Base-by-base conservation (phyloP, 2,113 vertebrate species). In the Periophthalmus modestus region DNA sequence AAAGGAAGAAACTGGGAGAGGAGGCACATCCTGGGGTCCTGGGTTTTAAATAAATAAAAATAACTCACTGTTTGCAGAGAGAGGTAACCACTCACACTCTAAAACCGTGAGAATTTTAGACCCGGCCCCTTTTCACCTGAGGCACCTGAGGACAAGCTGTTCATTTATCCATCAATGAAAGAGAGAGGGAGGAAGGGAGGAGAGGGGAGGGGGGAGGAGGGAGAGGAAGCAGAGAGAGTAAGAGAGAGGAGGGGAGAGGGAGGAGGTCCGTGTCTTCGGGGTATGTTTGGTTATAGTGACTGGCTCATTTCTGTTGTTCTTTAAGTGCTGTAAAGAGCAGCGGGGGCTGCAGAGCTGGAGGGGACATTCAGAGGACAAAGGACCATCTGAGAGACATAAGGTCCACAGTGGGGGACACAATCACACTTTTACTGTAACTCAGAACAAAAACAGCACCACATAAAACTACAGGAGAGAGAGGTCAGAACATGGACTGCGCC, bases 81-180 rank as follows among this genome's bases (percentile, higher is more conserved):
- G n/a, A n/a, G n/a, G n/a, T n/a, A n/a, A n/a, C n/a, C n/a, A n/a
- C 36, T 39, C 5, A 39, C 36, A 83, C 88, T 82, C 74, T 61
- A 68, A 39, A 75, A 50, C 68, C 1, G 55, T 52, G 55, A 73
- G 61, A 73, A 62, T 55, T 23, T 71, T 43, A 48, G 77, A 3
- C 36, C 65, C 34, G 73, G 33, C 79, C 68, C 65, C 0, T 23
- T 19, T 72, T 83, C 2, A 55, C 78, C 85, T 75, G 71, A 73
- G 83, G 77, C 74, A 71, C 71, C 33, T 39, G 61, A 66, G 71
- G 74, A 71, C 82, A 86, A 83, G 73, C 72, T 89, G 82, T 85
- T 65, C 80, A 70, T 76, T 74, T 81, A 86, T 90, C 72, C 46
- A 66, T 85, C 79, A 80, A 12, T 66, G 16, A 39, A 16, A 55